These are phyloP conservation scores for Lumbricus terrestris DNA, from an alignment of 2,888 invertebrate genomes.

Conservation along the genomic window DNA sequence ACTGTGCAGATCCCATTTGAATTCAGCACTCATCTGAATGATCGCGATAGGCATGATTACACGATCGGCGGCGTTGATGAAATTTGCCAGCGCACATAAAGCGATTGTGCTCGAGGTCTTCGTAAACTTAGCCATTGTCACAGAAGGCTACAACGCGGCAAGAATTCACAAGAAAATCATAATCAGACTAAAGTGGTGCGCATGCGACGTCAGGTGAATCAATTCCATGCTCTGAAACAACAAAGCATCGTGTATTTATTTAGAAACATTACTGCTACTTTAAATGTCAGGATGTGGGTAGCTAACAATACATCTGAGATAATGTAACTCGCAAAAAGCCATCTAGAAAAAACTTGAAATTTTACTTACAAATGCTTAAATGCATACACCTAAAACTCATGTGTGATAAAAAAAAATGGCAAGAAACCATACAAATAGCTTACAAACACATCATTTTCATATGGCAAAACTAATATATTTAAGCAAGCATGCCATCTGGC, in stretches of 20 bases:
- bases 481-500: too few relatives aligned
- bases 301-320: too few relatives aligned
- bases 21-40: conserved; percentile 72
- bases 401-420: background rate
- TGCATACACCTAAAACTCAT: background rate
- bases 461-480: background rate
- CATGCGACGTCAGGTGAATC: background rate
- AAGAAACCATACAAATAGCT: background rate
- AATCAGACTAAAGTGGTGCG: background rate
- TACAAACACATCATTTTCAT: background rate
- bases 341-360: too few relatives aligned
- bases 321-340: too few relatives aligned
- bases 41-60: conserved; percentile 78
- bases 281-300: too few relatives aligned
- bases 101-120: conserved; percentile 62
- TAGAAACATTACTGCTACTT: background rate
- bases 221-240: background rate
- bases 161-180: background rate
- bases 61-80: conserved; percentile 75
- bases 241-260: background rate
- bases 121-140: conserved; percentile 43
- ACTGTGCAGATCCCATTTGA: conserved; percentile 70
- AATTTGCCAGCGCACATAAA: conserved; percentile 73
- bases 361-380: background rate
- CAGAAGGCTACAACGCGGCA: background rate